Evolutionary conservation across 35 echinoderm and acorn worm species (phyloP), one percentile per base, ranked within the genome.

Genomic region (Amphiura filiformis): DNA sequence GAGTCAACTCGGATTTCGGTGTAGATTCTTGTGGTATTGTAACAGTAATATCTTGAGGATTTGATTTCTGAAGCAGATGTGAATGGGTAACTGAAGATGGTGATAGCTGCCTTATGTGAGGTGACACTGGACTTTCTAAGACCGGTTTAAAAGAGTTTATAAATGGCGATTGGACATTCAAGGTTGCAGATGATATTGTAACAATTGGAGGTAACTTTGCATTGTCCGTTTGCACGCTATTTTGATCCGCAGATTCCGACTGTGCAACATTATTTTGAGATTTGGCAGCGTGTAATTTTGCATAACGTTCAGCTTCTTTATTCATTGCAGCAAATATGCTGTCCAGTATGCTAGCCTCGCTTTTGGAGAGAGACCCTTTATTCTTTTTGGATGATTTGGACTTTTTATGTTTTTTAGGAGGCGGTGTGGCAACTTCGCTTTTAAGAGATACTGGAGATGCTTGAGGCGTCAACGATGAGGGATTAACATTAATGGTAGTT

Each of bases 321-420:
- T n/a, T 70, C 11, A 70, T 70, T 2, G 61, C 2, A 30, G 61
- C 61, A 70, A 70, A 70, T 70, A 70, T 70, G 15, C 26, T 23
- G 26, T 70, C 61, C 26, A 70, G 61, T 15, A 70, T 70, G 28
- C 61, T 70, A 30, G 61, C 61, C 26, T 70, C 61, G 7, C 7
- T 26, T 3, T n/a, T 70, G 26, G 61, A 70, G 2, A 70, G 61
- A 70, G 35, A 31, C 12, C 35, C 64, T 32, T 56, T 42, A 85
- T 14, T 70, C 7, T 85, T 56, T 37, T 85, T 85, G 32, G 44
- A 37, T 65, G 83, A 65, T 85, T 85, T 85, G n/a, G 56, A 56
- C 56, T 85, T 85, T 34, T 85, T 85, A 32, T 31, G 35, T 3
- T 65, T 61, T 56, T 85, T 85, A 20, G 40, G 35, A 0, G 56